Evolutionary conservation across 2,888 invertebrate species (phyloP).

Genomic region (Hypselothyrea guttata): DNA sequence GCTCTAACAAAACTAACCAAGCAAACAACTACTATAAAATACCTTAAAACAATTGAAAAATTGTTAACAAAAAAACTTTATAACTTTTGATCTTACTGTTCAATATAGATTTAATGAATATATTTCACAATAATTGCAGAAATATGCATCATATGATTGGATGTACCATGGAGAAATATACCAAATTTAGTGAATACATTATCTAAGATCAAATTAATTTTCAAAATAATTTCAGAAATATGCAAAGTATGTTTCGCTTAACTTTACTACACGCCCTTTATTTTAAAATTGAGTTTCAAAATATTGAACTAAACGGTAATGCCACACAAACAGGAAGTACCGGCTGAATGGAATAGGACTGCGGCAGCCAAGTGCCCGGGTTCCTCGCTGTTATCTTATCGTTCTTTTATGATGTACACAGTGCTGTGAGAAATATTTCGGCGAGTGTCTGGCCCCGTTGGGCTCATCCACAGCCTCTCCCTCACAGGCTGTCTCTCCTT

Average conservation of each 20-base stretch:
- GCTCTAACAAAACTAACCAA: slow-evolving; percentile 4
- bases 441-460: slow-evolving; percentile 13
- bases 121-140: no score
- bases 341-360: slow-evolving; percentile 7
- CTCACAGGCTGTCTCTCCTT: neutral
- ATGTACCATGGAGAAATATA: no score
- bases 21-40: neutral
- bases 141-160: no score
- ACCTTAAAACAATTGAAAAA: no score
- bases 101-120: no score
- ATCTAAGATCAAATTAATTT: no score
- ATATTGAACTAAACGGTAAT: slow-evolving; percentile 3
- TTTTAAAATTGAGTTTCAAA: neutral
- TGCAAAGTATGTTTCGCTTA: slow-evolving; percentile 15
- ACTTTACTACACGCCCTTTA: no score
- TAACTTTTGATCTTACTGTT: no score
- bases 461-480: neutral
- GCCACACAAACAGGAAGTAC: slow-evolving; percentile 4
- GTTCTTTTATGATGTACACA: slow-evolving; percentile 75
- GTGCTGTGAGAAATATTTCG: slow-evolving; percentile 56
- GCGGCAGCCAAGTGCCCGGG: slow-evolving; percentile 57
- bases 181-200: no score
- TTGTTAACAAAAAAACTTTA: no score
- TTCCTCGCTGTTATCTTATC: slow-evolving; percentile 67
- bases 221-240: no score